These are phyloP conservation scores for Schizothorax lantsangensis DNA, from an alignment of 2,797 vertebrate species.

Conservation along the genomic window DNA sequence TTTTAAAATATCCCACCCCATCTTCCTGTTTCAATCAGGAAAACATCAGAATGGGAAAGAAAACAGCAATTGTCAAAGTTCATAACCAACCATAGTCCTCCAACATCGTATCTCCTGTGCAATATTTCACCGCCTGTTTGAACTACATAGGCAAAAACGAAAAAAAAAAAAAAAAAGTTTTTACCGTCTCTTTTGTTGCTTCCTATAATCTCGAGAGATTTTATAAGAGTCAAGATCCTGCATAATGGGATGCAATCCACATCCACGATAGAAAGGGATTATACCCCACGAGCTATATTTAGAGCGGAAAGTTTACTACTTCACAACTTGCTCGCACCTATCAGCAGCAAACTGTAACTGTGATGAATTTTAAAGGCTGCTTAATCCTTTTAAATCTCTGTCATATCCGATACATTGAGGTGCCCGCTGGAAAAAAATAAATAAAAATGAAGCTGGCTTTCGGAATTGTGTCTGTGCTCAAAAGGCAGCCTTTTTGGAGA, in stretches of 20 bases:
- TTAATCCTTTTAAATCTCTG: slow-evolving; percentile 62
- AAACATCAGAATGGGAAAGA: not conserved
- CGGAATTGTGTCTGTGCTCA: slow-evolving; percentile 48
- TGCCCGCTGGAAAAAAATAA: slow-evolving; percentile 46
- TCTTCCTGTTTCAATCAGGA: not conserved
- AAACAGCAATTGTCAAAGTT: not conserved
- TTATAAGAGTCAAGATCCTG: slow-evolving; percentile 28
- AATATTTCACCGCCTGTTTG: slow-evolving; percentile 10
- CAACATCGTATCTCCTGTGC: not conserved
- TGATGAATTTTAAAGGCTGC: slow-evolving; percentile 54
- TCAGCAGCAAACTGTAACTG: slow-evolving; percentile 50
- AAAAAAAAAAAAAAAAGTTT: not conserved
- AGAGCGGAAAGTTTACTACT: slow-evolving; percentile 55
- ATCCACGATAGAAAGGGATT: slow-evolving; percentile 40
- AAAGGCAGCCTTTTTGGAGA: slow-evolving; percentile 35
- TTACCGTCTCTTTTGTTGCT: slow-evolving; percentile 16
- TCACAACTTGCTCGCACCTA: slow-evolving; percentile 50
- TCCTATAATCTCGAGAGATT: slow-evolving; percentile 38
- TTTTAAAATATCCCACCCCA: not conserved
- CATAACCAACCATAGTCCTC: not conserved
- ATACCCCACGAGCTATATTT: slow-evolving; percentile 30
- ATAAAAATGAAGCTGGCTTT: slow-evolving; percentile 53
- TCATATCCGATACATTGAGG: slow-evolving; percentile 50
- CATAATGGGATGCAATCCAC: slow-evolving; percentile 48
- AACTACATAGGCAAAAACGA: not conserved